Base-by-base conservation (phyloP, 2,888 invertebrate genomes). In the Parthenolecanium corni region DNA sequence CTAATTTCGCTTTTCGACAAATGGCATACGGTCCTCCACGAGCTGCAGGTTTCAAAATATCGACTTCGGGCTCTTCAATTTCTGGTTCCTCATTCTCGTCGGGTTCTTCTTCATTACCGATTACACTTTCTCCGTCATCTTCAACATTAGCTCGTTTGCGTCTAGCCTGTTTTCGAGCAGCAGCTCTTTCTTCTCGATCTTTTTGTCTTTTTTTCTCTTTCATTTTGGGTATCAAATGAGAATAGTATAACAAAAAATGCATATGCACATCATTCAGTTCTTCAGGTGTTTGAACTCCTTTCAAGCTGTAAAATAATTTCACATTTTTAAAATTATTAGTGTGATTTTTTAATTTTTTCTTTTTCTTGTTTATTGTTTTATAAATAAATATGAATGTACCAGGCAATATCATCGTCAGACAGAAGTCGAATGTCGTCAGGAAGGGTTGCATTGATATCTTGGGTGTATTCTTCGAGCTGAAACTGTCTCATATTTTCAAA, bases 201-300 rank as follows among this genome's bases (percentile, higher is more conserved):
- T 85, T 87, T 11, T 76, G 74, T 1, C 81, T 76, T 12, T 83
- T 78, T 57, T 40, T 58, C 24, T 84, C 85, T 70, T 89, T 89
- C 90, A 92, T 66, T 24, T 63, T 61, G 0, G 86, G 84, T 67
- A 91, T 77, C 57, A 91, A 89, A 57, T 83, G 82, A 0, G 89
- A 86, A 72, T 97, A 96, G 74, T 96, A 92, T 18, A 97, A 76
- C 67, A 90, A 80, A 73, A 97, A 97, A 71, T 96, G 93, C 68
- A 88, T 84, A 74, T 91, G 92, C 1, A 92, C 86, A 71, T 98
- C 98, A 65, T 88, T 86, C 0, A 97, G 74, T 72, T 96, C 95
- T 72, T 97, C 96, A 11, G 86, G 80, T 0, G 88, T 88, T 72
- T 91, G 87, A 0, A 89, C 86, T 57, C 76, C 80, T 67, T 80